phyloP scores from a whole-genome alignment of 1,140 invertebrate species.

The Drosophila punjabiensis region DNA sequence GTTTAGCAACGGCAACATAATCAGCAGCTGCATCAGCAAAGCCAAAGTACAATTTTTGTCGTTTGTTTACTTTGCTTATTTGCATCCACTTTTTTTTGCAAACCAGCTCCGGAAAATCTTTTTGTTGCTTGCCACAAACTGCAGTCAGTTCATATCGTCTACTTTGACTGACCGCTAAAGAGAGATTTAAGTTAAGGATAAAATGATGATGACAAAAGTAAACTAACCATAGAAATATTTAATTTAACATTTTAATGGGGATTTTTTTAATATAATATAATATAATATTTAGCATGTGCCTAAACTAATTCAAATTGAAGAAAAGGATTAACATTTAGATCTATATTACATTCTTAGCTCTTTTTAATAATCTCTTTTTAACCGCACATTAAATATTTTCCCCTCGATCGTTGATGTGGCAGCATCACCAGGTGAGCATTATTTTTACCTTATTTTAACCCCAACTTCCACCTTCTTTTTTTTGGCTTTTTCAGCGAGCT shows the following conservation, averaged over 20 bases:
- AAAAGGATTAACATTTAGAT: not conserved
- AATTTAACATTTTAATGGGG: not conserved
- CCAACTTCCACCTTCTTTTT: conserved; percentile 19
- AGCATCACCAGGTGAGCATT: conserved; percentile 30
- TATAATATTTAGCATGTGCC: not conserved
- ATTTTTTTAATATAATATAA: not conserved
- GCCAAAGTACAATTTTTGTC: conserved; percentile 60
- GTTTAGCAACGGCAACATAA: conserved; percentile 66
- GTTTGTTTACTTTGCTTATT: conserved; percentile 66
- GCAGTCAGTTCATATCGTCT: not conserved
- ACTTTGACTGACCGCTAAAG: conserved; percentile 28
- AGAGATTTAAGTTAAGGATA: not conserved
- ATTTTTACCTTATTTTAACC: conserved; percentile 24
- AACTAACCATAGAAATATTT: not conserved
- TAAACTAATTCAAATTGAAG: not conserved
- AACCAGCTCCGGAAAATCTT: conserved; percentile 27
- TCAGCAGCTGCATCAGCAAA: conserved; percentile 31
- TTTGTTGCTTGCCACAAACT: conserved; percentile 67
- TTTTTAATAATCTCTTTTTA: not conserved
- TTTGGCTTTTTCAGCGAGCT: conserved; percentile 19
- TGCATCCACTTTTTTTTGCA: conserved; percentile 55
- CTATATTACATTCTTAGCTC: not conserved
- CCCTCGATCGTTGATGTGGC: conserved; percentile 57
- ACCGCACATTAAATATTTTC: conserved; percentile 11
- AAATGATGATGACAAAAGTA: not conserved